Evolutionary conservation across 2,113 vertebrate species (phyloP).

Genomic region (Megalops atlanticus): DNA sequence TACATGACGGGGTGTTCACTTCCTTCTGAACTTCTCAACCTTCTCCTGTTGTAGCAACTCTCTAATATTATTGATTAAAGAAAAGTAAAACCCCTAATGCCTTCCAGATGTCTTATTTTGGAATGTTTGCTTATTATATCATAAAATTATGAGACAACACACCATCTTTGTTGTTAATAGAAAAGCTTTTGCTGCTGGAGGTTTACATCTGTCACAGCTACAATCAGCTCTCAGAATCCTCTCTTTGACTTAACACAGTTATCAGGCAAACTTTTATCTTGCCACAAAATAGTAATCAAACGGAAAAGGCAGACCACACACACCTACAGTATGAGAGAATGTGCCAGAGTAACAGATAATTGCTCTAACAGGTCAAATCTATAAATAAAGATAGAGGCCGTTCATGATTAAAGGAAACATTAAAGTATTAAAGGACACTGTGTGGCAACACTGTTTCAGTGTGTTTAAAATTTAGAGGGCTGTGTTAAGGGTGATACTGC

Average conservation of each 20-base stretch:
- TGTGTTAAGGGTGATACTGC: not conserved
- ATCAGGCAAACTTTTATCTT: not conserved
- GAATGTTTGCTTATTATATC: not conserved
- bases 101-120: not conserved
- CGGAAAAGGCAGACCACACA: not conserved
- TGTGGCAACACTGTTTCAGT: not conserved
- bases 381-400: not conserved
- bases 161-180: not conserved
- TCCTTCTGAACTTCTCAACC: conserved; percentile 16
- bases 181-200: not conserved
- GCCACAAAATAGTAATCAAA: not conserved
- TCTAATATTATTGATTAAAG: conserved; percentile 22
- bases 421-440: not conserved
- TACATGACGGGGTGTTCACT: not conserved
- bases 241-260: too few relatives aligned
- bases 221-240: too few relatives aligned
- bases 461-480: not conserved
- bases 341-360: not conserved
- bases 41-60: not conserved
- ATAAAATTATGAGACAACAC: not conserved
- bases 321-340: not conserved
- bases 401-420: not conserved
- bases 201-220: not conserved
- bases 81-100: not conserved
- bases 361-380: not conserved